Evolutionary conservation across 2,113 vertebrate species (phyloP).

Genomic region (Procavia capensis): DNA sequence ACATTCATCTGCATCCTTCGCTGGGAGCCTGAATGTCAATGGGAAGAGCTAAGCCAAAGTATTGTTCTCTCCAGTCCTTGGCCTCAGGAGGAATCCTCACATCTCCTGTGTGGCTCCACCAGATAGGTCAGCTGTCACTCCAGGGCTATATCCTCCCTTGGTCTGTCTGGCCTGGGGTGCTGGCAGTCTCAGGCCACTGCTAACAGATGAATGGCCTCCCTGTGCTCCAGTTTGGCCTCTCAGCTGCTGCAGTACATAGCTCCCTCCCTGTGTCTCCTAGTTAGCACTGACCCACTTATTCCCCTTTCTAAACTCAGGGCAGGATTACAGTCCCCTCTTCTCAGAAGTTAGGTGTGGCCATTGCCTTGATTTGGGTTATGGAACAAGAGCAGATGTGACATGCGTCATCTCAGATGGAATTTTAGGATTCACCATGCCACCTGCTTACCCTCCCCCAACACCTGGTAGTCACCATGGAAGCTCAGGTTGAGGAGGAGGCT

Average conservation of each 20-base stretch:
- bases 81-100: neutral
- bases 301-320: neutral
- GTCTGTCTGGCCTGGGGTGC: neutral
- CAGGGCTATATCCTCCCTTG: neutral
- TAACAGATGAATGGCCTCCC: neutral
- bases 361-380: neutral
- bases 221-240: neutral
- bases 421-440: neutral
- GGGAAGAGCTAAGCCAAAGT: no score
- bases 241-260: neutral
- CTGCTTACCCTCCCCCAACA: no score
- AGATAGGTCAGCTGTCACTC: neutral
- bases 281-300: neutral
- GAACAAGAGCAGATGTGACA: neutral
- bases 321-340: neutral
- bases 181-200: neutral
- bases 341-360: no score
- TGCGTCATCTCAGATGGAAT: neutral
- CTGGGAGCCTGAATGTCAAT: neutral
- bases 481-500: neutral
- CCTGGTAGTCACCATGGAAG: rapidly evolving
- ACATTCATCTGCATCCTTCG: neutral
- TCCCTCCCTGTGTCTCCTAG: neutral
- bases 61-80: neutral
- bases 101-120: neutral